phyloP scores from a whole-genome alignment of 2,888 invertebrate species.

The Laspeyria flexula region DNA sequence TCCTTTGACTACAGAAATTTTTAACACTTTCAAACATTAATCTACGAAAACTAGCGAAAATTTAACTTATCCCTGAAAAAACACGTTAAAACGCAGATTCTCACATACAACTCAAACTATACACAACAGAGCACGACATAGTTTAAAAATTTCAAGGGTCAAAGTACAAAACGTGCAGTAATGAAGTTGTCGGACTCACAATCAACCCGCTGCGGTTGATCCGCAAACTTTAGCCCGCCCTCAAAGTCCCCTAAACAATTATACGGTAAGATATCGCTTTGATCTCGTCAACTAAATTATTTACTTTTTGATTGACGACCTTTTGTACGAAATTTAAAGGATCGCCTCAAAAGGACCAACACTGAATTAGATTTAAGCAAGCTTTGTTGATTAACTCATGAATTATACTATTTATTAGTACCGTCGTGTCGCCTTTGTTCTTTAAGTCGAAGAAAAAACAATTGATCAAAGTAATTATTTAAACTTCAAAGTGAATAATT shows the following conservation, averaged over 20 bases:
- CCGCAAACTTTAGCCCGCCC: slow-evolving; percentile 25
- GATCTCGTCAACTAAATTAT: slow-evolving; percentile 56
- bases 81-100: too few relatives aligned
- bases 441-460: not conserved
- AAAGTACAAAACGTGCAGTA: slow-evolving; percentile 21
- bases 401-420: slow-evolving; percentile 20
- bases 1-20: too few relatives aligned
- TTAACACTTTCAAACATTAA: too few relatives aligned
- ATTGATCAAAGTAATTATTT: too few relatives aligned
- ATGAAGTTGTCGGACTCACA: slow-evolving; percentile 42
- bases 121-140: slow-evolving; percentile 28
- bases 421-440: slow-evolving; percentile 10
- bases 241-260: slow-evolving; percentile 39
- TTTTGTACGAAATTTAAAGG: slow-evolving; percentile 39
- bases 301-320: slow-evolving; percentile 54
- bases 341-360: slow-evolving; percentile 17
- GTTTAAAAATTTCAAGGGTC: slow-evolving; percentile 34
- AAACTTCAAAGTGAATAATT: not conserved
- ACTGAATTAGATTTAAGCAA: slow-evolving; percentile 13
- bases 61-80: too few relatives aligned
- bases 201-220: slow-evolving; percentile 27
- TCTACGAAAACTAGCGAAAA: too few relatives aligned
- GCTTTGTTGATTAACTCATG: slow-evolving; percentile 19
- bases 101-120: slow-evolving; percentile 12
- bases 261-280: slow-evolving; percentile 51